phyloP scores from a whole-genome alignment of 2,113 vertebrate genomes.

The Mystacornis crossleyi region DNA sequence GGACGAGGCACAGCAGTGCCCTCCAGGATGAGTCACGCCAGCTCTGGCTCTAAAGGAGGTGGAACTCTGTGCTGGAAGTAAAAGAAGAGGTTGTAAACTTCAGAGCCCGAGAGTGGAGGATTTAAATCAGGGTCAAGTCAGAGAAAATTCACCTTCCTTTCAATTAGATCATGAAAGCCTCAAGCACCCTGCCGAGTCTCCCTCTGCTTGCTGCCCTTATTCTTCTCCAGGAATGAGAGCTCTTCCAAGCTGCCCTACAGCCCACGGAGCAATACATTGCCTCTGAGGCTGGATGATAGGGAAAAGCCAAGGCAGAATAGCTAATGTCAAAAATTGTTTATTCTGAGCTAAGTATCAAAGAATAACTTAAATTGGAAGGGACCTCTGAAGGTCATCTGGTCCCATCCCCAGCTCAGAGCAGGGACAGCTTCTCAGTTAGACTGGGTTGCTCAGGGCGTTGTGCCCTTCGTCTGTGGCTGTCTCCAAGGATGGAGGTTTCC shows the following conservation, averaged over 20 bases:
- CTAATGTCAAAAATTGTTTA: neutral
- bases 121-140: constrained; percentile 1
- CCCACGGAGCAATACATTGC: neutral
- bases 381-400: neutral
- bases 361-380: neutral
- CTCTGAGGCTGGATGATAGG: neutral
- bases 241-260: neutral
- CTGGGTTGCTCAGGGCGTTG: neutral
- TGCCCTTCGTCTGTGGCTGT: neutral
- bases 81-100: constrained; percentile 5
- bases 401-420: neutral
- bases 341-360: neutral
- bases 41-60: neutral
- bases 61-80: neutral
- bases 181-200: neutral
- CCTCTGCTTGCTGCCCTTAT: neutral
- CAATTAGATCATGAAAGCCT: constrained; percentile 3
- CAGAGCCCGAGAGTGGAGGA: neutral
- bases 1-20: neutral
- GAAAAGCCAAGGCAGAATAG: neutral
- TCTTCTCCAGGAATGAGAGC: neutral
- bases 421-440: neutral
- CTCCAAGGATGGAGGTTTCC: neutral
- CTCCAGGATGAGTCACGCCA: neutral
- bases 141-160: constrained; percentile 6